These are phyloP conservation scores for Camelus bactrianus DNA, from an alignment of 2,113 vertebrate species.

Conservation along the genomic window DNA sequence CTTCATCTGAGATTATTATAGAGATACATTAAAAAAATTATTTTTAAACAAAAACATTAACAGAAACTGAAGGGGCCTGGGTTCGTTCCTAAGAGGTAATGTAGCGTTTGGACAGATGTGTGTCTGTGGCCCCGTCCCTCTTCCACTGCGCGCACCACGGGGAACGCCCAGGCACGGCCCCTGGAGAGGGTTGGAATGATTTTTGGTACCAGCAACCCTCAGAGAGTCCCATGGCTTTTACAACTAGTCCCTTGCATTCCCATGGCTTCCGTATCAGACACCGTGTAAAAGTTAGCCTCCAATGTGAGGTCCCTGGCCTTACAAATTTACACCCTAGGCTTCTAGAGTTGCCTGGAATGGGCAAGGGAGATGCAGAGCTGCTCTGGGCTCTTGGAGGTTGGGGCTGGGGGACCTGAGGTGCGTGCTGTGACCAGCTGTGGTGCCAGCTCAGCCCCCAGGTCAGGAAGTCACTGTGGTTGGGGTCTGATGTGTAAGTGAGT, in stretches of 20 bases:
- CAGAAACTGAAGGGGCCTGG: constrained; percentile 5
- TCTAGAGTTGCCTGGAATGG: neutral
- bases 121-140: neutral
- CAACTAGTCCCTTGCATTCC: neutral
- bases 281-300: neutral
- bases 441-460: neutral
- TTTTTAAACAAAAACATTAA: constrained; percentile 44
- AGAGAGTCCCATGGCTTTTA: neutral
- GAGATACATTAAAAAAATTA: neutral
- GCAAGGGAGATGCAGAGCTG: neutral
- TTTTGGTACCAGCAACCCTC: neutral
- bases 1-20: neutral
- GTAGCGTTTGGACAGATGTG: constrained; percentile 19
- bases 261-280: neutral
- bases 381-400: neutral
- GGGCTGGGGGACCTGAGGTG: neutral
- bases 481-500: neutral
- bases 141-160: neutral
- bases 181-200: neutral
- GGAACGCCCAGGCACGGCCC: neutral
- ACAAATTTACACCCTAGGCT: neutral
- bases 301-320: neutral
- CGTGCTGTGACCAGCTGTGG: neutral
- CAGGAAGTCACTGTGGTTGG: neutral
- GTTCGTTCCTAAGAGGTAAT: neutral